Conservation (phyloP, 2,797 vertebrate genomes). For the Eulemur mongoz region DNA sequence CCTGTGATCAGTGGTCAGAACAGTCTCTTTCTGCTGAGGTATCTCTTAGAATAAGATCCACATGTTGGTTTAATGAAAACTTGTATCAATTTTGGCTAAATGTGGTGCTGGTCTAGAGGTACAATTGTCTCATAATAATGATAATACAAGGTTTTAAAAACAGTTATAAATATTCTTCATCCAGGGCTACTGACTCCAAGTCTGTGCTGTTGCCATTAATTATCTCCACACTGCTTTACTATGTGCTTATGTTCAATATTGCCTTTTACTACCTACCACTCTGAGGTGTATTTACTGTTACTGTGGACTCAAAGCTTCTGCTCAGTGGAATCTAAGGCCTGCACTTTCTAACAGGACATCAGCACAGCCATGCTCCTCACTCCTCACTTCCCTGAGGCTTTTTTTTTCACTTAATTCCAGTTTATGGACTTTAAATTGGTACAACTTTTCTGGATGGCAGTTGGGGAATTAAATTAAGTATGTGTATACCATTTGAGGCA, state of each 20-base stretch:
- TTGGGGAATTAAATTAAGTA: slow-evolving; percentile 72
- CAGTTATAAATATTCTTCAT: background rate
- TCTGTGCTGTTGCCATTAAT: background rate
- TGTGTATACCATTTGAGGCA: slow-evolving; percentile 70
- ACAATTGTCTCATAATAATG: background rate
- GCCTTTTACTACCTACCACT: background rate
- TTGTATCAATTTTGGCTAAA: slow-evolving; percentile 5
- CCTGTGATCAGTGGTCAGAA: background rate
- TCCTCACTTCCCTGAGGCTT: slow-evolving; percentile 65
- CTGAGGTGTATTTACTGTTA: background rate
- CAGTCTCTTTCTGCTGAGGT: background rate
- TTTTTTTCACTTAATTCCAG: slow-evolving; percentile 62
- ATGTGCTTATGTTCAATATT: background rate
- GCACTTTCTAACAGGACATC: slow-evolving; percentile 49
- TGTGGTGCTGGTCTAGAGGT: background rate
- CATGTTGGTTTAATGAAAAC: background rate
- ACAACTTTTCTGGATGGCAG: slow-evolving; percentile 62
- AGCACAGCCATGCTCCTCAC: slow-evolving; percentile 21
- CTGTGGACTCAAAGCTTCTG: background rate
- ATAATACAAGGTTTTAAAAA: background rate
- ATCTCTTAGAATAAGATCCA: background rate
- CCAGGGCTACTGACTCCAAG: background rate
- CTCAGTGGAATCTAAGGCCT: slow-evolving; percentile 21
- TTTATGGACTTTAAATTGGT: slow-evolving; percentile 79
- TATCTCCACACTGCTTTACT: background rate